phyloP scores from a whole-genome alignment of 2,888 invertebrate genomes.

The Drosophila atripex region DNA sequence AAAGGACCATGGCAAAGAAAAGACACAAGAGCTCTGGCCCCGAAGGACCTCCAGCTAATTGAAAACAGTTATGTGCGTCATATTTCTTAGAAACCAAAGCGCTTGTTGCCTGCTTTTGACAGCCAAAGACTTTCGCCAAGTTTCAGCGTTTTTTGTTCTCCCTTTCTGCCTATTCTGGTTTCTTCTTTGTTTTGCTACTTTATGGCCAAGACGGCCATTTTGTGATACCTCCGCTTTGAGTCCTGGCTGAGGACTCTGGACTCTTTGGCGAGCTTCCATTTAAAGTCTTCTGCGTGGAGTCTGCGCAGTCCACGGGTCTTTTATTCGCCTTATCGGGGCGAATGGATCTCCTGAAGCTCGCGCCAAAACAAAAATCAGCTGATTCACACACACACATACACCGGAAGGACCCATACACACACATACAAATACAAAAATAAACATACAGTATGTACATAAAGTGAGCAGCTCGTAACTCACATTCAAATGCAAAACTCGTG shows the following conservation, averaged over 20 bases:
- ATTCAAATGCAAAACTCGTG: slow-evolving; percentile 82
- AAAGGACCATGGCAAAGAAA: slow-evolving; percentile 1
- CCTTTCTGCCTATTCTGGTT: slow-evolving; percentile 9
- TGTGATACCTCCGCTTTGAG: slow-evolving; percentile 38
- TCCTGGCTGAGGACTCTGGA: not conserved
- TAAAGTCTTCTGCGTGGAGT: slow-evolving; percentile 49
- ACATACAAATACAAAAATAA: slow-evolving; percentile 12
- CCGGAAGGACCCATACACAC: slow-evolving; percentile 2
- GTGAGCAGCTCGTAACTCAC: slow-evolving; percentile 69
- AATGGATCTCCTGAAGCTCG: slow-evolving; percentile 43
- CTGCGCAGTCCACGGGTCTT: slow-evolving; percentile 54
- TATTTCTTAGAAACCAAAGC: slow-evolving; percentile 49
- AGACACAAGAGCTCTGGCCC: slow-evolving; percentile 27
- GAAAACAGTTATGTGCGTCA: slow-evolving; percentile 60
- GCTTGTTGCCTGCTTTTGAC: slow-evolving; percentile 48
- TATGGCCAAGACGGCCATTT: slow-evolving; percentile 64
- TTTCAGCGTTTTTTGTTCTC: slow-evolving; percentile 8
- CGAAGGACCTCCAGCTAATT: slow-evolving; percentile 59
- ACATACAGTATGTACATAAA: slow-evolving; percentile 42
- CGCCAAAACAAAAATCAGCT: slow-evolving; percentile 76
- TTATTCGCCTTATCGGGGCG: slow-evolving; percentile 53
- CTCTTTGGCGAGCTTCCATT: slow-evolving; percentile 10
- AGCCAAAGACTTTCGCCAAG: slow-evolving; percentile 44
- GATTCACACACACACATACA: slow-evolving; percentile 43
- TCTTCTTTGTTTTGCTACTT: slow-evolving; percentile 35